Evolutionary conservation across 2,113 vertebrate genomes (phyloP), one percentile per base, ranked within the genome.

Genomic region (Brachionichthys hirsutus): DNA sequence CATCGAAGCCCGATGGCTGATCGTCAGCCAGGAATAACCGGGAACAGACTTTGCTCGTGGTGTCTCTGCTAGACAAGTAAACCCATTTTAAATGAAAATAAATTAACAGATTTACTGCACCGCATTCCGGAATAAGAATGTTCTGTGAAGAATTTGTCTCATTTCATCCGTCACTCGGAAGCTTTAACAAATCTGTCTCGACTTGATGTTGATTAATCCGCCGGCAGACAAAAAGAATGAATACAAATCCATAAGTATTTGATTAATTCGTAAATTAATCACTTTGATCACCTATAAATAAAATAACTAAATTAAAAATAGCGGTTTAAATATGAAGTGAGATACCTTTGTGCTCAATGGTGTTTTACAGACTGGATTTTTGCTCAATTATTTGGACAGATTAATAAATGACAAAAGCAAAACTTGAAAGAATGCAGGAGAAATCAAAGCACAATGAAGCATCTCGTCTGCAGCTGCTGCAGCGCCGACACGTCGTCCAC

Each of bases 1-100:
- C 30, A 72, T 83, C 71, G 57, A 51, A 62, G 46, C 44, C 7
- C 3, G 54, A 50, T 19, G 48, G 62, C 67, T 75, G 75, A 81
- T 63, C 46, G 67, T 61, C 49, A 4, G 20, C 75, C 83, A 78
- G 76, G 64, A 74, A 84, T 86, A 84, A 63, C 63, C 54, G 65
- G 10, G 81, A 72, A 77, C 17, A 19, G 30, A 3, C 13, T 46
- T 22, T 11, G 55, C 36, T 49, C 58, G 47, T 46, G 51, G 36
- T 47, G 49, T 51, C 18, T 22, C 34, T 6, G 73, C 36, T 51
- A 30, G 6, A 14, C 12, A 2, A 56, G 68, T 54, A 73, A 67
- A 59, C 2, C 20, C 20, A 45, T 15, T 30, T 6, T 2, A 49
- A 41, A 24, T 63, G 16, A 36, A 51, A 30, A 17, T 18, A 69